Evolutionary conservation across 2,113 vertebrate species (phyloP).

Genomic region (Colaptes auratus): DNA sequence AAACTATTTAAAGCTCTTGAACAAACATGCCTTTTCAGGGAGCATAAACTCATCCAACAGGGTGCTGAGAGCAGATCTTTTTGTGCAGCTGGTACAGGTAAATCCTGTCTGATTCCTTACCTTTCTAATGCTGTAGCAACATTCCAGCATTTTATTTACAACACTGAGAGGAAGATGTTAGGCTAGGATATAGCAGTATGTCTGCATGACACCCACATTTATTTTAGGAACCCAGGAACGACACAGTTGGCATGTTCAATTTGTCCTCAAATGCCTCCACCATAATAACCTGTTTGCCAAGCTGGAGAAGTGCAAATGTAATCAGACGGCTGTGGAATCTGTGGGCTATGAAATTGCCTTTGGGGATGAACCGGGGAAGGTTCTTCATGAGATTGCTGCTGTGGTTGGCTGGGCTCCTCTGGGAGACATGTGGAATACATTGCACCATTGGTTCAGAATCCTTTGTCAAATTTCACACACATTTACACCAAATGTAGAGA

Average conservation of each 20-base stretch:
- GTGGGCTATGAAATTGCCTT: slow-evolving; percentile 57
- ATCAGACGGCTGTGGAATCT: slow-evolving; percentile 57
- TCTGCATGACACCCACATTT: slow-evolving; percentile 66
- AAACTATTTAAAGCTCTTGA: slow-evolving; percentile 45
- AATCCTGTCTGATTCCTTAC: slow-evolving; percentile 54
- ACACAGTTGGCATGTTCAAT: slow-evolving; percentile 44
- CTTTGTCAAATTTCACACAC: background rate
- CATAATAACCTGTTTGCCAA: slow-evolving; percentile 69
- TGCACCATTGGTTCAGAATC: background rate
- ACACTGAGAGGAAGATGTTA: slow-evolving; percentile 39
- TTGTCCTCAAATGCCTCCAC: slow-evolving; percentile 65
- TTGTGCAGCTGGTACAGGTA: slow-evolving; percentile 45
- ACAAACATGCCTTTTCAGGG: slow-evolving; percentile 33
- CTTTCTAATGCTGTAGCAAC: slow-evolving; percentile 45
- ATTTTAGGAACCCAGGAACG: slow-evolving; percentile 56
- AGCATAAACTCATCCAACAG: slow-evolving; percentile 37
- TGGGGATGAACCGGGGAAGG: slow-evolving; percentile 31
- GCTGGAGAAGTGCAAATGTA: slow-evolving; percentile 63
- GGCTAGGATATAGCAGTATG: slow-evolving; percentile 50
- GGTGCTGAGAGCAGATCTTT: background rate
- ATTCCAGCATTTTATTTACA: slow-evolving; percentile 66
- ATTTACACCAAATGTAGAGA: background rate
- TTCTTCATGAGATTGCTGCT: slow-evolving; percentile 40
- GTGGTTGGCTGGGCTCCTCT: background rate
- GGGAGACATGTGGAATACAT: background rate